These are phyloP conservation scores for Drosophila simulans DNA, from an alignment of 1,140 invertebrate genomes.

Conservation along the genomic window DNA sequence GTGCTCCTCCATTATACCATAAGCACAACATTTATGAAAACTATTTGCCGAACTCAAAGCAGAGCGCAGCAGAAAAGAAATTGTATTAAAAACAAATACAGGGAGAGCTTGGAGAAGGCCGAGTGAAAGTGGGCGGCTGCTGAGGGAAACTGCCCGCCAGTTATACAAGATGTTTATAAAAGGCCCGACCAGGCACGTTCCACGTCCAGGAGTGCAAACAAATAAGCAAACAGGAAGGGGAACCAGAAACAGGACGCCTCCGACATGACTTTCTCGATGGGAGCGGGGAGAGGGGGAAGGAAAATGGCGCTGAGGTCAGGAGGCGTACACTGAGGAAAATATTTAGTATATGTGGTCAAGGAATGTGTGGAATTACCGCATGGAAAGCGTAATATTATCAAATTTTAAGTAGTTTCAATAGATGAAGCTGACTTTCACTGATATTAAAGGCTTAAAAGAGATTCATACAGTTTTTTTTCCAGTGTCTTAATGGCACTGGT, in stretches of 20 bases:
- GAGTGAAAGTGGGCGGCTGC: background rate
- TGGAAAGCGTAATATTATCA: background rate
- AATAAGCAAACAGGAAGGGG: conserved; percentile 28
- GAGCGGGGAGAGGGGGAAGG: background rate
- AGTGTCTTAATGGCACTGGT: conserved; percentile 16
- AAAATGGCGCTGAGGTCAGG: conserved; percentile 1
- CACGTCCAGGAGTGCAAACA: conserved; percentile 31
- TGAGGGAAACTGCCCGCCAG: conserved; percentile 5
- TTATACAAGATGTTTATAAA: conserved; percentile 58
- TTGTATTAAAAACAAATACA: conserved; percentile 69
- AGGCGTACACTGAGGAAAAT: conserved; percentile 7
- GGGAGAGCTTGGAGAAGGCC: background rate
- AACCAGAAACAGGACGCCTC: conserved; percentile 16
- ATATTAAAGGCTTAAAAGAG: background rate
- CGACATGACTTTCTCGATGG: conserved; percentile 30
- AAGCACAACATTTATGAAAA: conserved; percentile 66
- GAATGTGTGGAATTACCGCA: no score
- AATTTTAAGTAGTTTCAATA: background rate
- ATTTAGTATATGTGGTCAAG: no score
- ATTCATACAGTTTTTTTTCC: background rate
- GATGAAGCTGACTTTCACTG: background rate
- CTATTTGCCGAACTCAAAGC: conserved; percentile 66
- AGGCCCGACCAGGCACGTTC: conserved; percentile 42
- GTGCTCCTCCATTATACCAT: conserved; percentile 28
- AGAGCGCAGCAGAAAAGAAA: conserved; percentile 36